Base-by-base conservation (phyloP, 2,113 vertebrate species). In the Leucosticte australis region DNA sequence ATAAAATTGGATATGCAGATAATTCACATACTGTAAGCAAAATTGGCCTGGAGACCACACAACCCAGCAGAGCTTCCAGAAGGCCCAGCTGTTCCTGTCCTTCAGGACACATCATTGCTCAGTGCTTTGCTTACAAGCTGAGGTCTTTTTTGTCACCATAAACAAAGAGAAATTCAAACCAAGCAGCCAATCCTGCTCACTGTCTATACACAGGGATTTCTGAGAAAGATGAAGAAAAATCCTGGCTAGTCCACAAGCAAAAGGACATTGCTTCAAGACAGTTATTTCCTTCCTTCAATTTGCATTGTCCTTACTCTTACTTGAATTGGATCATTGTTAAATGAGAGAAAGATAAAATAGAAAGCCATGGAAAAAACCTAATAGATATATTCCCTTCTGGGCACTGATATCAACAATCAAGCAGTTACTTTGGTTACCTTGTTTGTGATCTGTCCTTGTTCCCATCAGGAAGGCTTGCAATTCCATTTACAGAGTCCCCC, bases 61-160 rank as follows among this genome's bases (percentile, higher is more conserved):
- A 80, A 56, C 80, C 13, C 31, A 86, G 87, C 30, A 92, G 33
- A 79, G 81, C 42, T 83, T 89, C 44, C 56, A 39, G 44, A 85
- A 95, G 81, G 64, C 84, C 81, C 98, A 98, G 97, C 97, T 98
- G 97, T 65, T 95, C 83, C 88, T 53, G 70, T 96, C 97, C 94
- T 95, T 98, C 97, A 96, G 24, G 94, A 85, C 81, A 90, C 91
- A 88, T 91, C 70, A 30, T 62, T 56, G 47, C 74, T 83, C 50
- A 31, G 13, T 5, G 81, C 73, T 41, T 53, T 90, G 83, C 89
- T 89, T 62, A 91, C 78, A 77, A 93, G 70, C 82, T 6, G 37
- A 64, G 65, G 19, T 83, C 89, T 95, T 89, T 96, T 94, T 87
- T 71, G 62, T 90, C 89, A 78, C 85, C n/a, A 39, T 92, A 98